Percentiles rank a stretch among this genome's conserved stretches.
These are phyloP conservation scores for Budorcas taxicolor DNA, from an alignment of 2,113 vertebrate genomes.

Conservation along the genomic window DNA sequence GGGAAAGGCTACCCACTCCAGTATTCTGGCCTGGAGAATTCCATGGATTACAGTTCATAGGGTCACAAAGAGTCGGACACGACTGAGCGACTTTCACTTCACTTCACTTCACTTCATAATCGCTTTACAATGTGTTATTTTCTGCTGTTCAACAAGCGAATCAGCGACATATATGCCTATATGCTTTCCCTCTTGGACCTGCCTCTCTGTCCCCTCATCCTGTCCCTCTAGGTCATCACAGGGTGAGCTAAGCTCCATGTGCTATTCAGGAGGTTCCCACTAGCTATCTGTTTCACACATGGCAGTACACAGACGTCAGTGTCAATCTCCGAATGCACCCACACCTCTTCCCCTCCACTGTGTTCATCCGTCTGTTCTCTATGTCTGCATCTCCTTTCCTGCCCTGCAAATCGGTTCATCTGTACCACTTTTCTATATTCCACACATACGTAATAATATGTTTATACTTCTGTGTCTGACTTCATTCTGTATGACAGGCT, in stretches of 20 bases:
- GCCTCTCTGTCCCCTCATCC: neutral
- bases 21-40: neutral
- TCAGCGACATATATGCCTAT: neutral
- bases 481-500: neutral
- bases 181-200: neutral
- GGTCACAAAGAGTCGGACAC: neutral
- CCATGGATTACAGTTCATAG: neutral
- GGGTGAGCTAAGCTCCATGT: neutral
- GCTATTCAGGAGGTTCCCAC: neutral
- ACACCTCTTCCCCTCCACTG: neutral
- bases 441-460: neutral
- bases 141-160: neutral
- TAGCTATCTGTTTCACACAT: neutral
- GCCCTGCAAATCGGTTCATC: neutral
- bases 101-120: neutral
- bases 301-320: neutral
- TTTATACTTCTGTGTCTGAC: neutral
- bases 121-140: neutral
- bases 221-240: neutral
- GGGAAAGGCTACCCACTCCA: neutral
- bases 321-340: accelerated
- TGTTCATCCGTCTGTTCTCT: accelerated
- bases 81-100: neutral
- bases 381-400: neutral
- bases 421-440: neutral